phyloP scores from a whole-genome alignment of 2,888 invertebrate species.

The Exephanes ischioxanthus region DNA sequence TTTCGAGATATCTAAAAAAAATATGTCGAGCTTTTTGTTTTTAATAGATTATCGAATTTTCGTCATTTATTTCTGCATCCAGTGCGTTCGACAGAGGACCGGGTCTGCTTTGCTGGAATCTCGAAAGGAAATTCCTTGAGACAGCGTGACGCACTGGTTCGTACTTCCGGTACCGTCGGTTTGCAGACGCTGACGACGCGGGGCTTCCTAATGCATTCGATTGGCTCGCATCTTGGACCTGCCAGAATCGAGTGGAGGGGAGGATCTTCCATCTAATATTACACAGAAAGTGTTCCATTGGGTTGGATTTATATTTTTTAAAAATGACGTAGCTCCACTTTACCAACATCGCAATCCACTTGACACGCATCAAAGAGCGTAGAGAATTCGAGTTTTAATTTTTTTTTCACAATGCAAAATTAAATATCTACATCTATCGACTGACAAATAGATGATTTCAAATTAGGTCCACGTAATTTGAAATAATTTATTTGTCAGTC shows the following conservation, averaged over 20 bases:
- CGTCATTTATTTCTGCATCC: constrained; percentile 25
- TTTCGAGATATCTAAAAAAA: background rate
- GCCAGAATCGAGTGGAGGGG: constrained; percentile 60
- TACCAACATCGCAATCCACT: background rate
- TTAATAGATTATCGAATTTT: background rate
- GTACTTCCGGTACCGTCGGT: constrained; percentile 46
- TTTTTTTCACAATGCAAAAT: background rate
- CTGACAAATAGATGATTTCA: background rate
- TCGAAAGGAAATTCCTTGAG: constrained; percentile 43
- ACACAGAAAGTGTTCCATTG: background rate
- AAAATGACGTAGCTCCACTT: background rate
- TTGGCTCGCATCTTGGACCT: constrained; percentile 52
- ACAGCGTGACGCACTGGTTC: constrained; percentile 33
- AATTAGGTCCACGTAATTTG: background rate
- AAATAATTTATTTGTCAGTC: background rate
- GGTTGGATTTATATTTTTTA: background rate
- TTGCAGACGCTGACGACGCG: constrained; percentile 56
- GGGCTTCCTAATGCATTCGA: constrained; percentile 58
- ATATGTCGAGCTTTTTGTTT: background rate
- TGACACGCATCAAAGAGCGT: background rate
- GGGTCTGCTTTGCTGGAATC: constrained; percentile 35
- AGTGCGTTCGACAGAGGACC: constrained; percentile 17
- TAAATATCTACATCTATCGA: background rate
- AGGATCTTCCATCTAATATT: constrained; percentile 54
- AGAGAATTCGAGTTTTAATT: background rate